Evolutionary conservation across 2,888 invertebrate genomes (phyloP).

Genomic region (Diloba caeruleocephala): DNA sequence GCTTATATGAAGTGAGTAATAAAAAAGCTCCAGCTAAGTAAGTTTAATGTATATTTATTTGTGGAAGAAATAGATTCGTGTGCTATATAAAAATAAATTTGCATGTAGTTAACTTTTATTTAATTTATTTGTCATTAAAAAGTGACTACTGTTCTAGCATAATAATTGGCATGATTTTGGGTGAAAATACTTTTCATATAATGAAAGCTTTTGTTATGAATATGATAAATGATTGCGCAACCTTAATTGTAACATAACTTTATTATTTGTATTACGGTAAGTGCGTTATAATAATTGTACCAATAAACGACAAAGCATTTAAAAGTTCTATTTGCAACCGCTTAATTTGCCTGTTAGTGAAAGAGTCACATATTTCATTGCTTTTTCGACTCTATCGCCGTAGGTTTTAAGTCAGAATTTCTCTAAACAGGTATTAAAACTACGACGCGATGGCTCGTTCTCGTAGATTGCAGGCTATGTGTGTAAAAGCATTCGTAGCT

Average conservation of each 20-base stretch:
- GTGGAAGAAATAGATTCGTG: too few species aligned
- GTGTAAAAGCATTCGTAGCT: constrained; percentile 61
- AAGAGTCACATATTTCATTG: constrained; percentile 35
- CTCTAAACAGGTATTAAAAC: constrained; percentile 48
- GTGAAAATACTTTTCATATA: constrained; percentile 6
- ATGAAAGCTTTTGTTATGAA: background rate
- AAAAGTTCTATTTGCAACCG: constrained; percentile 55
- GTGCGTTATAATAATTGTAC: constrained; percentile 1
- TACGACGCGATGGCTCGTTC: constrained; percentile 54
- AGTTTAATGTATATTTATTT: too few species aligned
- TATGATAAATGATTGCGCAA: constrained; percentile 14
- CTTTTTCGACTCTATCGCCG: constrained; percentile 55
- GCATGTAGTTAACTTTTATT: too few species aligned
- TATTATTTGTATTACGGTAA: background rate
- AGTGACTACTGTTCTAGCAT: too few species aligned
- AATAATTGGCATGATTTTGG: constrained; percentile 3
- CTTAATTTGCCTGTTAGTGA: constrained; percentile 49
- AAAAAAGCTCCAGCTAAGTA: too few species aligned
- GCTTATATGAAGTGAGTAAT: too few species aligned
- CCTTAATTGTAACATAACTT: too few species aligned
- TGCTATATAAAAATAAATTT: too few species aligned
- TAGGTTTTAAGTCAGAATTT: constrained; percentile 55
- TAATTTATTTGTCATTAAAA: too few species aligned
- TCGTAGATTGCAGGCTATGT: constrained; percentile 62
- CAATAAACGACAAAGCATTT: constrained; percentile 29